Evolutionary conservation across 1,140 invertebrate species (phyloP).

Genomic region (Tribolium castaneum): DNA sequence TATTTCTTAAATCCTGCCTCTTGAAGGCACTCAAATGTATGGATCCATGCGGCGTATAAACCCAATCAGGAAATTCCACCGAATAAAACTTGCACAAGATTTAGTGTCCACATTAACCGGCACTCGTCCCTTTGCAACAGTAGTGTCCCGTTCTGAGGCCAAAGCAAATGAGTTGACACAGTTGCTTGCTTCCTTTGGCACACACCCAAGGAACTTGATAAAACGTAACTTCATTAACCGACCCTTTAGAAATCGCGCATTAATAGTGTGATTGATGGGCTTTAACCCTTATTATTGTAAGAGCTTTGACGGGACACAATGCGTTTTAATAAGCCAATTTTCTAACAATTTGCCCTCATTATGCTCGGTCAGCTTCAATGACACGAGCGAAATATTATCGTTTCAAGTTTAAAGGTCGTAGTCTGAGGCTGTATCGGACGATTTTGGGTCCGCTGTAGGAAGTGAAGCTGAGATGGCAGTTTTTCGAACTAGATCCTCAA

Average conservation of each 20-base stretch:
- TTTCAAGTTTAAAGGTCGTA: not conserved
- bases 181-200: conserved; percentile 12
- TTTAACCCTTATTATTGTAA: conserved; percentile 4
- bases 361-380: conserved; percentile 14
- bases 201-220: conserved; percentile 2
- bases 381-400: not conserved
- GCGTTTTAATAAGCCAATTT: conserved; percentile 28
- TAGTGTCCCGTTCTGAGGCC: not conserved
- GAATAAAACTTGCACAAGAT: conserved; percentile 40
- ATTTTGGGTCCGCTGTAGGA: too few relatives aligned
- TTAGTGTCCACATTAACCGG: conserved; percentile 44
- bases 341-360: conserved; percentile 32
- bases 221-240: conserved; percentile 28
- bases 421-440: too few relatives aligned
- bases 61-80: conserved; percentile 43
- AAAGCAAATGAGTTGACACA: not conserved
- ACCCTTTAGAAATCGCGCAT: conserved; percentile 16
- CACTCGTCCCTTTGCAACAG: not conserved
- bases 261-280: conserved; percentile 28
- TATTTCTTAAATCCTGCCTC: conserved; percentile 39
- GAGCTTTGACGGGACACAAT: not conserved
- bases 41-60: conserved; percentile 39
- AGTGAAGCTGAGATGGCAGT: conserved; percentile 3
- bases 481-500: not conserved
- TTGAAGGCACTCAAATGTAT: conserved; percentile 47